Percentiles rank a stretch among this genome's conserved stretches.
Evolutionary conservation across 2,797 vertebrate species (phyloP).

Genomic region (Coregonus suidteri): DNA sequence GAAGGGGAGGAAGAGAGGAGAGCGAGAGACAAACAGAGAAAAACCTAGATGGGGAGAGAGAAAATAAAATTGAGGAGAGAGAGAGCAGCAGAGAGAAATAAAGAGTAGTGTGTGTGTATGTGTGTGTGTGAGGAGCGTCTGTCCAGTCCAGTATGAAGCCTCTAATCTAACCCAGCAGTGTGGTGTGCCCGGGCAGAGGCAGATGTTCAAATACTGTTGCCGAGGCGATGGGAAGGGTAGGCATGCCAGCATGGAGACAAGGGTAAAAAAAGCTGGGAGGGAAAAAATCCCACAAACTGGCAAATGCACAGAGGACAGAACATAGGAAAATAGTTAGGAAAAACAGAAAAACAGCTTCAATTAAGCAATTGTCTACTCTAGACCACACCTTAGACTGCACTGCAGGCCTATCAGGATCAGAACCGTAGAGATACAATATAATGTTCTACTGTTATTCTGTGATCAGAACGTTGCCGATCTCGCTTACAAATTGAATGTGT

Average conservation of each 20-base stretch:
- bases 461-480: neutral
- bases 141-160: neutral
- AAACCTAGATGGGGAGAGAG: neutral
- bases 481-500: neutral
- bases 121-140: constrained; percentile 3
- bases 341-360: neutral
- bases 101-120: neutral
- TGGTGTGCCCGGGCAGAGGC: constrained; percentile 35
- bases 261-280: constrained; percentile 34
- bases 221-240: constrained; percentile 47
- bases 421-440: neutral
- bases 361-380: too few species aligned
- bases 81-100: neutral
- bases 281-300: constrained; percentile 19
- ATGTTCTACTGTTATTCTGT: neutral
- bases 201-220: constrained; percentile 63
- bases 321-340: neutral
- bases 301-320: neutral
- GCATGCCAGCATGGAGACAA: constrained; percentile 37
- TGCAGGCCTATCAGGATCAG: neutral
- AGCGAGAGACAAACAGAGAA: neutral
- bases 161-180: constrained; percentile 5
- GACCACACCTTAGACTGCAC: neutral
- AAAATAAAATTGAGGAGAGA: neutral
- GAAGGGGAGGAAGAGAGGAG: neutral